Evolutionary conservation across 2,797 vertebrate genomes (phyloP).

Genomic region (Mycteria americana): DNA sequence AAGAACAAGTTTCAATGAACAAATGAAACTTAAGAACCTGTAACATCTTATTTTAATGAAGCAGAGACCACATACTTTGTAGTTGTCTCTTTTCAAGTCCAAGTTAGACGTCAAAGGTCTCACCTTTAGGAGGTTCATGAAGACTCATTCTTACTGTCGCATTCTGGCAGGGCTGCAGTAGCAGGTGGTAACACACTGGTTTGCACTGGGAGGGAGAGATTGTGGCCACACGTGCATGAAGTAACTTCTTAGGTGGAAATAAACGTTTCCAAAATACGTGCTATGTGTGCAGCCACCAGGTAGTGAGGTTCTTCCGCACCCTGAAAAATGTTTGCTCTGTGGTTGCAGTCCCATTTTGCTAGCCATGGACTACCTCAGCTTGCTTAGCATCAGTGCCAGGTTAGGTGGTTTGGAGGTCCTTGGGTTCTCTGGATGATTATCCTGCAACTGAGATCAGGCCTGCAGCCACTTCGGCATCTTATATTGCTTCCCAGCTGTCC

Average conservation of each 20-base stretch:
- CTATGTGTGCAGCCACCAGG: background rate
- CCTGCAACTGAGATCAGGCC: background rate
- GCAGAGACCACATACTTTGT: conserved; percentile 7
- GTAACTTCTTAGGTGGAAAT: background rate
- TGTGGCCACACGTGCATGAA: background rate
- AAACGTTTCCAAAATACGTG: fast-evolving
- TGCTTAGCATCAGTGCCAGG: background rate
- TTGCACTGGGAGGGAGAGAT: background rate
- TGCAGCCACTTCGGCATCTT: background rate
- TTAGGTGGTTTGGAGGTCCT: background rate
- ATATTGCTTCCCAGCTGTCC: background rate
- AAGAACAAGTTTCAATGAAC: background rate
- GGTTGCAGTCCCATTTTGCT: background rate
- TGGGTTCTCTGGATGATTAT: background rate
- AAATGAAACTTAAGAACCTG: background rate
- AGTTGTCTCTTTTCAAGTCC: background rate
- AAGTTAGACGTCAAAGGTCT: conserved; percentile 22
- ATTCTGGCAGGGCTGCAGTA: background rate
- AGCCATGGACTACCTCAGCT: background rate
- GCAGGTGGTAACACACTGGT: background rate
- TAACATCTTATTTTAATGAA: background rate
- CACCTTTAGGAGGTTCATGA: background rate
- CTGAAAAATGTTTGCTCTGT: background rate
- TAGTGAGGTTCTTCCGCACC: background rate
- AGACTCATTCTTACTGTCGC: background rate